phyloP scores from a whole-genome alignment of 2,113 vertebrate species.

The Pteruthius melanotis region DNA sequence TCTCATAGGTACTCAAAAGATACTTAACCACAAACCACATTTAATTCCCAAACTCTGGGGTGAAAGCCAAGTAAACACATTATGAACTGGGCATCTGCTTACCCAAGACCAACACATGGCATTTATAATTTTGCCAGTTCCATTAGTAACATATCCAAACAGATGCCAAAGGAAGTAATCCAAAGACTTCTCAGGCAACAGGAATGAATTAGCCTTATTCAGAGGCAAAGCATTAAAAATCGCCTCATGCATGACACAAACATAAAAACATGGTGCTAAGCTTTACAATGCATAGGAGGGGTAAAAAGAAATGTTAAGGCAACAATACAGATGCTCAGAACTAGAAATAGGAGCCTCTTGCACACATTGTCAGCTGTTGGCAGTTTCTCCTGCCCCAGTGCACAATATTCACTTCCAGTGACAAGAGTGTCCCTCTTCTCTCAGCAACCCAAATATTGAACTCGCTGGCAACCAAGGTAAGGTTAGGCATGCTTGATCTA shows the following conservation, averaged over 20 bases:
- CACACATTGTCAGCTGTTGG: background rate
- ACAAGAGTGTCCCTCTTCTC: background rate
- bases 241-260: background rate
- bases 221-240: constrained; percentile 16
- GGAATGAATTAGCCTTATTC: background rate
- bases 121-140: constrained; percentile 41
- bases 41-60: background rate
- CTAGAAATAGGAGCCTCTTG: background rate
- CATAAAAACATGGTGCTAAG: background rate
- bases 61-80: constrained; percentile 42
- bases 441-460: background rate
- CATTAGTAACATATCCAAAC: background rate
- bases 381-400: background rate
- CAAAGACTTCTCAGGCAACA: background rate
- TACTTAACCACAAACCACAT: constrained; percentile 4
- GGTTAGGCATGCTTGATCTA: background rate
- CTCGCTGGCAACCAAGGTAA: background rate
- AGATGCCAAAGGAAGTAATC: constrained; percentile 9
- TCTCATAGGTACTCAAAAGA: constrained; percentile 2
- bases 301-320: background rate
- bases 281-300: background rate
- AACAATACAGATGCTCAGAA: background rate
- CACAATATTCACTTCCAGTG: background rate
- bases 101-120: constrained; percentile 3
- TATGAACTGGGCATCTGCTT: background rate